Base-by-base conservation (phyloP, 2,113 vertebrate species). In the Oryzias curvinotus region DNA sequence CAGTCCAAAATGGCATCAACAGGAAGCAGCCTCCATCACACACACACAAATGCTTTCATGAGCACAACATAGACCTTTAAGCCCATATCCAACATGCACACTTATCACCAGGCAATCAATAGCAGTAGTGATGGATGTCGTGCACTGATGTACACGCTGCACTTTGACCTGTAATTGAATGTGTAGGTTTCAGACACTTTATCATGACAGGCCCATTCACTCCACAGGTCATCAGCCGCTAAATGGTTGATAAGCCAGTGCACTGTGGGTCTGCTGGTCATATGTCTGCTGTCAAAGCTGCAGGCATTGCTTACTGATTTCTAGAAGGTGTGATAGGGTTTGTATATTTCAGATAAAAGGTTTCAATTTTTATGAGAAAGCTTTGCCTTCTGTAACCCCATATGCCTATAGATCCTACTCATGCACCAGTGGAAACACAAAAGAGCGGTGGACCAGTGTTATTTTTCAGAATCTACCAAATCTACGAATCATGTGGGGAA, bases 101-200 rank as follows among this genome's bases (percentile, higher is more conserved):
- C 71, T 67, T 64, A 73, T 68, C 12, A 15, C 54, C 13, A 61
- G 41, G 3, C 65, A 55, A 84, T 89, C 80, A 70, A 87, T 87
- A 80, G 61, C 69, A 43, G 49, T 30, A 54, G 65, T 86, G 86
- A 87, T 87, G 65, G 80, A 87, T 89, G 73, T 62, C 14, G 67
- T 57, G 58, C 68, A 68, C 70, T 65, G 79, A 85, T 83, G 69
- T 81, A 52, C 18, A 53, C 4, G 19, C 60, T 75, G 80, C 73
- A 67, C 86, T 73, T 60, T 87, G 89, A 90, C 87, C 86, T 82
- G 75, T 80, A 81, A 87, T 82, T 86, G 75, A 88, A 89, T 73
- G 75, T 75, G 78, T 65, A 65, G 55, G 73, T 70, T 79, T 84
- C 51, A 76, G 57, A 73, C 78, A 86, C 81, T 89, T 86, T 77